Evolutionary conservation across 2,113 vertebrate species (phyloP).

Genomic region (Sialia sialis): DNA sequence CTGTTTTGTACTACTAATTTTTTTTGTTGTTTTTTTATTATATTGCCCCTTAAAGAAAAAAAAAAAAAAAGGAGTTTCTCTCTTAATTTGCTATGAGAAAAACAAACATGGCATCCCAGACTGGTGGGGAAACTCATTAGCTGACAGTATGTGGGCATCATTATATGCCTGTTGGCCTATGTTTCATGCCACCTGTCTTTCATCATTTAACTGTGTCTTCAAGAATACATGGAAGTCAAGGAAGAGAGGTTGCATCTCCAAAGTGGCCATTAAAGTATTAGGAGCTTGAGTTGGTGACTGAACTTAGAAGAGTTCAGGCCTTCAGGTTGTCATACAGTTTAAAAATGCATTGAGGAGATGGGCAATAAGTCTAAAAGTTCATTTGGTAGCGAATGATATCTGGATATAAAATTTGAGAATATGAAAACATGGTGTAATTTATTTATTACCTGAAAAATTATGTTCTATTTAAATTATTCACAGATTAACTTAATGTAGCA

Average conservation of each 20-base stretch:
- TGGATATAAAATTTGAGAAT: not conserved
- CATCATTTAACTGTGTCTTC: not conserved
- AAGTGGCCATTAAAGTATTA: not conserved
- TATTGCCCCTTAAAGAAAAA: not conserved
- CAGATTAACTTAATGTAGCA: not conserved
- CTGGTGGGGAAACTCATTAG: not conserved
- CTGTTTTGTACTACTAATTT: not conserved
- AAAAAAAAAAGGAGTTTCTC: not conserved
- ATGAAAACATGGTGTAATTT: not conserved
- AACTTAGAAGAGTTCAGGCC: not conserved
- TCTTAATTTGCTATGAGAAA: not conserved
- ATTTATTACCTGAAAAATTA: not conserved
- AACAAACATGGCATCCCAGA: not conserved
- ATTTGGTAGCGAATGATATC: not conserved
- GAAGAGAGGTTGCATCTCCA: not conserved
- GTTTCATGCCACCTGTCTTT: not conserved
- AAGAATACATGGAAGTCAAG: not conserved
- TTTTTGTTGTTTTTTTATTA: not conserved
- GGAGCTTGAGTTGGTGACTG: not conserved
- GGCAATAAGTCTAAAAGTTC: not conserved
- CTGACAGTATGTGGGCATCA: not conserved
- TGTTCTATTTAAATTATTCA: not conserved
- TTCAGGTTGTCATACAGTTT: not conserved
- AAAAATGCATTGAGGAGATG: not conserved
- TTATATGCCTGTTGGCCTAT: accelerated